phyloP scores from a whole-genome alignment of 2,113 vertebrate species.

The Eleginops maclovinus region DNA sequence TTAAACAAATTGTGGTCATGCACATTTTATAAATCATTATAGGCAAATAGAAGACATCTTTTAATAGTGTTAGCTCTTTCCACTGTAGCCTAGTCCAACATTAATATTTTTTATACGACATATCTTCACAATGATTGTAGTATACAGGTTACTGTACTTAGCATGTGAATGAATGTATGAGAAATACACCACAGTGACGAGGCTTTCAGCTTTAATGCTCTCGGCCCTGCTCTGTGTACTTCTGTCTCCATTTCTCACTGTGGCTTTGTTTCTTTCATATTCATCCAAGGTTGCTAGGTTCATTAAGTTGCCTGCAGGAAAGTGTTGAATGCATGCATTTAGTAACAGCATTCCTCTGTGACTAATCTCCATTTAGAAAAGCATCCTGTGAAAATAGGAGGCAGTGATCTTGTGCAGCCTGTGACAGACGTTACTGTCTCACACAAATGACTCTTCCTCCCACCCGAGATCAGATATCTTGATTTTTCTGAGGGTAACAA shows the following conservation, averaged over 20 bases:
- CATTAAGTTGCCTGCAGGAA: conserved; percentile 45
- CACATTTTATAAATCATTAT: background rate
- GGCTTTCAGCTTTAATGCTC: background rate
- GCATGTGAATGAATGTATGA: too few species aligned
- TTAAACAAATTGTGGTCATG: background rate
- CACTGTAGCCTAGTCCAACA: too few species aligned
- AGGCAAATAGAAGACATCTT: background rate
- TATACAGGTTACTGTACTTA: background rate
- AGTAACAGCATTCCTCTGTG: conserved; percentile 54
- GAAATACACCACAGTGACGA: background rate
- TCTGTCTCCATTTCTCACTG: background rate
- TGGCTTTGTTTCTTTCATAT: conserved; percentile 32
- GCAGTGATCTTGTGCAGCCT: conserved; percentile 42
- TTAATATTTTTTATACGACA: background rate
- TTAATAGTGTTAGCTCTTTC: too few species aligned
- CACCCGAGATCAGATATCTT: conserved; percentile 72
- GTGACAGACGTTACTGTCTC: conserved; percentile 45
- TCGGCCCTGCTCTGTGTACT: background rate
- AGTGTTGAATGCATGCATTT: conserved; percentile 33
- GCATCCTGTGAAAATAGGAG: conserved; percentile 52
- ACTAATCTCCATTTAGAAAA: conserved; percentile 67
- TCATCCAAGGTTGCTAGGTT: conserved; percentile 32
- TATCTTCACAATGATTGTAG: background rate
- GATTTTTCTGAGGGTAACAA: conserved; percentile 71
- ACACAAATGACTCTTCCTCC: conserved; percentile 68